These are phyloP conservation scores for Gadus macrocephalus DNA, from an alignment of 2,113 vertebrate genomes.

Conservation along the genomic window DNA sequence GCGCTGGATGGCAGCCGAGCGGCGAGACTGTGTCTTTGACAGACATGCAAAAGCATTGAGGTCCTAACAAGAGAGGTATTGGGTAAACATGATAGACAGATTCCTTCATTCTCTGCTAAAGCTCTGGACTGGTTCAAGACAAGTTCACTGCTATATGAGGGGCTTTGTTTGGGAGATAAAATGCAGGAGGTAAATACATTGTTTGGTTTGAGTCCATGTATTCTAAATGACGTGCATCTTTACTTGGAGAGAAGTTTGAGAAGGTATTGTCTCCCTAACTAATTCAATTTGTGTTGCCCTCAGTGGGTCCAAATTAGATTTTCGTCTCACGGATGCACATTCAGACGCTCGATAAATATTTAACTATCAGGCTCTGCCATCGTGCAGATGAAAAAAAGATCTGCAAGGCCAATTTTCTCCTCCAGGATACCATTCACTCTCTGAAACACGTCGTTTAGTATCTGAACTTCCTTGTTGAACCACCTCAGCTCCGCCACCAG, in stretches of 20 bases:
- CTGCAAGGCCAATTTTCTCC: too few relatives aligned
- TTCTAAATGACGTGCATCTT: slow-evolving; percentile 33
- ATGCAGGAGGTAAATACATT: slow-evolving; percentile 22
- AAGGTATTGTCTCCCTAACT: background rate
- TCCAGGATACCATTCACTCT: too few relatives aligned
- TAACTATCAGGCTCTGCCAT: background rate
- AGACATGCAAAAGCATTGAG: slow-evolving; percentile 31
- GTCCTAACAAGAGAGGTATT: slow-evolving; percentile 17
- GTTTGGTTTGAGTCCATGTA: slow-evolving; percentile 21
- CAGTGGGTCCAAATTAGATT: background rate
- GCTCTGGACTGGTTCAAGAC: slow-evolving; percentile 34
- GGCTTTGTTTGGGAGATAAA: slow-evolving; percentile 38
- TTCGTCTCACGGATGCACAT: background rate
- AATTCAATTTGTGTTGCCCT: background rate
- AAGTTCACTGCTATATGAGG: slow-evolving; percentile 38
- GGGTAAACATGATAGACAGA: slow-evolving; percentile 30
- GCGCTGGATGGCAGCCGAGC: slow-evolving; percentile 22
- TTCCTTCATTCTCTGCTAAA: slow-evolving; percentile 6
- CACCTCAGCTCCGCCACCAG: too few relatives aligned
- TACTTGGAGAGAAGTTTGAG: slow-evolving; percentile 16
- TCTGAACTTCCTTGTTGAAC: too few relatives aligned
- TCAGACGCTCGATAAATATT: background rate
- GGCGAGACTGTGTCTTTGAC: slow-evolving; percentile 36
- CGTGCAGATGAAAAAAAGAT: background rate
- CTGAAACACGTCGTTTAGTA: too few relatives aligned